A percentile compares a stretch with the other conserved stretches of the same genome.
phyloP scores from a whole-genome alignment of 2,113 vertebrate genomes.

The Gracilinanus agilis region DNA sequence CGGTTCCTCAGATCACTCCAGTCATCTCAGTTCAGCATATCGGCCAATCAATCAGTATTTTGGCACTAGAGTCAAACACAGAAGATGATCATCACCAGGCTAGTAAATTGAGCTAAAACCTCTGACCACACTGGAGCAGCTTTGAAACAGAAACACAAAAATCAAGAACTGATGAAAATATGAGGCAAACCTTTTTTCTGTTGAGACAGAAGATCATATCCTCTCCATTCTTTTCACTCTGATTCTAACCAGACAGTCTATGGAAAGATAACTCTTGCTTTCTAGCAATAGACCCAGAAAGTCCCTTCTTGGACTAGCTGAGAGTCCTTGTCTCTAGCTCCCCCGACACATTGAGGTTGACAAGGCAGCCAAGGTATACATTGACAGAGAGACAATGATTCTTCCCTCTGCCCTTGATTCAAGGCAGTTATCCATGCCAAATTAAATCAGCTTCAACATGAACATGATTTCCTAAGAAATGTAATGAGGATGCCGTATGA shows the following conservation, averaged over 20 bases:
- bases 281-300: neutral
- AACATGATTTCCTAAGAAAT: neutral
- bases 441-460: neutral
- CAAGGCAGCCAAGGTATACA: neutral
- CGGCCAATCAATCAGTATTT: neutral
- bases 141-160: neutral
- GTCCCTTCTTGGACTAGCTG: too few species aligned
- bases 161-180: neutral
- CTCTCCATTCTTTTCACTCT: neutral
- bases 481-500: neutral
- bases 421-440: neutral
- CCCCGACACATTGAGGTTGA: conserved; percentile 11
- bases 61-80: neutral
- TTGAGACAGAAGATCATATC: neutral
- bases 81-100: neutral
- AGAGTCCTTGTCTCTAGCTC: neutral
- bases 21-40: neutral
- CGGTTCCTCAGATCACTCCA: neutral
- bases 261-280: neutral
- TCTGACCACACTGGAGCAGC: neutral
- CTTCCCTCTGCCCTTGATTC: neutral
- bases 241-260: neutral
- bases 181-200: neutral
- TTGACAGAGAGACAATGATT: neutral
- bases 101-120: neutral